Base-by-base conservation (phyloP, 2,888 invertebrate species). In the Eumerus sabulonum region DNA sequence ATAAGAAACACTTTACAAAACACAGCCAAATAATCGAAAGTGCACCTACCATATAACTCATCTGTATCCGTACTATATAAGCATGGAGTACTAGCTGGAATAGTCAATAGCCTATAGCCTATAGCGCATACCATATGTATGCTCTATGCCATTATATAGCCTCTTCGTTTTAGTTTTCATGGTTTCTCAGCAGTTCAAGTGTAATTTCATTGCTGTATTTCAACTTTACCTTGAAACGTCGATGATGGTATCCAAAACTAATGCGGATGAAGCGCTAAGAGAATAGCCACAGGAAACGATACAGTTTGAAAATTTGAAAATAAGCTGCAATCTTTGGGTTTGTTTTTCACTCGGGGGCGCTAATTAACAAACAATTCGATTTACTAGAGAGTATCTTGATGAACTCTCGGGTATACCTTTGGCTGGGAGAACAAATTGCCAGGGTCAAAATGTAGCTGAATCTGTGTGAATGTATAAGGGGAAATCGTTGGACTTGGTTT, bases 231-330 rank as follows among this genome's bases (percentile, higher is more conserved):
- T 27, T 19, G 42, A 14, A 16, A n/a, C 18, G 27, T 9, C 18
- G 42, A 12, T 59, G 12, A 40, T 38, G 38, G 18, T 9, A n/a
- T 35, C 45, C 35, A 35, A 16, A 12, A 44, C 35, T 48, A 27
- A 9, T 36, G 47, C 51, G 47, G 53, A 53, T 63, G 63, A 53
- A 63, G 63, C 36, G 44, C 53, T 36, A 53, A 44, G 13, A 38
- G 45, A 45, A 40, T 17, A 38, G 48, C 40, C n/a, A 12, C 27
- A n/a, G 42, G 57, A 57, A 40, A 67, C 56, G 71, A 71, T 56
- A 54, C 14, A 63, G 50, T 71, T 71, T 63, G 27, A 38, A 64
- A 53, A 45, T 16, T 12, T n/a, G 9, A 50, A 60, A 60, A 48
- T n/a, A 18, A 2, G 12, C 54, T 40, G 38, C 53, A n/a, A 45